Base-by-base conservation (phyloP, 2,797 vertebrate species). In the Jordanella pulchra region DNA sequence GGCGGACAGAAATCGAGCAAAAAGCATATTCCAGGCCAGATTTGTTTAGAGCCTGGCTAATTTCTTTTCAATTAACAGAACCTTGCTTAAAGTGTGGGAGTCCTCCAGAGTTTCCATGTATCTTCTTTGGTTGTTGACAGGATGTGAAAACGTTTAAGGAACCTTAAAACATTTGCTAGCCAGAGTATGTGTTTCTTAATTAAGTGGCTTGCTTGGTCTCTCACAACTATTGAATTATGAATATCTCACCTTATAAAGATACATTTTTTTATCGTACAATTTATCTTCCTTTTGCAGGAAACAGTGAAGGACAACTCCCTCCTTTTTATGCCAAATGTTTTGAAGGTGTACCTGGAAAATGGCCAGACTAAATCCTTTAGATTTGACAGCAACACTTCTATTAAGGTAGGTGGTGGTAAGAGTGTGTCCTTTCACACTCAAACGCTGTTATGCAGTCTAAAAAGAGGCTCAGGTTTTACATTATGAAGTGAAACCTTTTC, bases 271-370 rank as follows among this genome's bases (percentile, higher is more conserved):
- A 77, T 72, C 14, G 66, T 67, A 27, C 25, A 14, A 47, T 72
- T 86, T 17, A 67, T 23, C 5, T 78, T 82, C 71, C 21, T 4
- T 86, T 79, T 32, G 74, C 92, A 99, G 94, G 94, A 95, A 86
- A 93, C 87, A 0, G 88, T 94, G 88, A 95, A 95, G 90, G 94
- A 95, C 87, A 95, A 99, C 89, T 97, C 97, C 0, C 96, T 99
- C 85, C 98, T 99, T 89, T 99, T 99, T 84, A 99, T 99, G 98
- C 97, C 98, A 96, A 99, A 99, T 92, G 98, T 99, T 93, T 91
- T 99, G 89, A 99, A 99, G 91, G 98, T 99, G 44, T 99, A 99
- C 91, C 96, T 99, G 89, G 98, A 99, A 95, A 99, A 99, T 53
- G 98, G 97, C 84, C 98, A 99, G 92, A 99, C 98, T 68, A 99